Conservation (phyloP, 2,113 vertebrate species). For the Aplodontia rufa region DNA sequence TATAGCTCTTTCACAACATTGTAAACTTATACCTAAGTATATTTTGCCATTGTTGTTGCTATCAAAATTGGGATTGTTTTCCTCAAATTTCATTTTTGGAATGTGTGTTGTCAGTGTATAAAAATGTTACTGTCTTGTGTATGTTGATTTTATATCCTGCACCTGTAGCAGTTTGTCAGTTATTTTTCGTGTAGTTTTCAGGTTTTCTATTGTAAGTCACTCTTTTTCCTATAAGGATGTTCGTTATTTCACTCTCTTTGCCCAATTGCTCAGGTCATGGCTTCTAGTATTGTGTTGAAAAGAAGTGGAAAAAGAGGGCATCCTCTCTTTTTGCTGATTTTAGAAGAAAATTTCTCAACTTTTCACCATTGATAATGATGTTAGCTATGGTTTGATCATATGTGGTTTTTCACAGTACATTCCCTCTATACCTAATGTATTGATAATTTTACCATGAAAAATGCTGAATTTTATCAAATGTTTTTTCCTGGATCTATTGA, state of each 20-base stretch:
- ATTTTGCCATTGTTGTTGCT: not conserved
- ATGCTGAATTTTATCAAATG: not conserved
- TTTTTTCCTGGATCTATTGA: not conserved
- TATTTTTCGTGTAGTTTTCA: not conserved
- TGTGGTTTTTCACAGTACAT: no score
- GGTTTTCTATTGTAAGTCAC: not conserved
- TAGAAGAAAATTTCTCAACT: no score
- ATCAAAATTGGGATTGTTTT: not conserved
- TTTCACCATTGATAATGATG: not conserved
- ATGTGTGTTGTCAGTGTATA: not conserved
- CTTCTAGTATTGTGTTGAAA: not conserved
- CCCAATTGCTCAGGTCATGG: not conserved
- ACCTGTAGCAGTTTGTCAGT: not conserved
- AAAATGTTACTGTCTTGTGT: not conserved
- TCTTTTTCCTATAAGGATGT: not conserved
- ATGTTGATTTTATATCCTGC: not conserved
- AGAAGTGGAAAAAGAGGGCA: accelerated
- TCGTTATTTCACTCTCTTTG: not conserved
- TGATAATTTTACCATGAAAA: not conserved
- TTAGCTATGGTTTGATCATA: not conserved
- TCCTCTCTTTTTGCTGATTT: not conserved
- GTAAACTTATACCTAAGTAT: not conserved
- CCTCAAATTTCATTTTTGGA: not conserved
- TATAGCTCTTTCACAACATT: not conserved
- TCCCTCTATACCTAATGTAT: not conserved